Base-by-base conservation (phyloP, 2,113 vertebrate species). In the Hiodon alosoides region DNA sequence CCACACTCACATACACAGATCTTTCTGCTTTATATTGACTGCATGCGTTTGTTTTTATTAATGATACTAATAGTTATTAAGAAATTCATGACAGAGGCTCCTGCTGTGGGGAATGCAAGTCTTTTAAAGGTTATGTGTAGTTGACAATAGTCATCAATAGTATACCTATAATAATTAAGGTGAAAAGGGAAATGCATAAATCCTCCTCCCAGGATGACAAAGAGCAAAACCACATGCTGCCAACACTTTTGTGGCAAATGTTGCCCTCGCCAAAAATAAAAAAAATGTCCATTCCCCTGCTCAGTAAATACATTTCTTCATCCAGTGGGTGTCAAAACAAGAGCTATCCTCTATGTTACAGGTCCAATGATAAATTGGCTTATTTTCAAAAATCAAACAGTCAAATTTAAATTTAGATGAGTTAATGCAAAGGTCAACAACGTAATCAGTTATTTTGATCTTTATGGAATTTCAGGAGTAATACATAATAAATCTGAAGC, bases 351-450 rank as follows among this genome's bases (percentile, higher is more conserved):
- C 88, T 91, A 89, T 86, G 89, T 87, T 87, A 90, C 89, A 90
- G 89, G 86, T 88, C 78, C 89, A 89, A 87, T 94, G 93, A 95
- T 94, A 91, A 94, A 95, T 94, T 90, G 90, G 92, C 91, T 94
- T 93, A 93, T 94, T 95, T 92, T 90, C 88, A 88, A 93, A 95
- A 95, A 95, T 95, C 93, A 93, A 94, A 94, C 91, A 91, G 91
- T 92, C 85, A 91, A 91, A 94, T 93, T 92, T 93, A 94, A 93
- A 94, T 94, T 93, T 91, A 93, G 92, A 94, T 93, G 92, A 93
- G 92, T 92, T 94, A 94, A 94, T 93, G 91, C 91, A 94, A 89
- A 93, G 93, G 93, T 94, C 93, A 95, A 93, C 92, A 93, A 87
- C 92, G 89, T 93, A 94, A 94, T 93, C 91, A 93, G 90, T 92